phyloP scores from a whole-genome alignment of 2,113 vertebrate genomes.

The Cricetomys ansorgei region DNA sequence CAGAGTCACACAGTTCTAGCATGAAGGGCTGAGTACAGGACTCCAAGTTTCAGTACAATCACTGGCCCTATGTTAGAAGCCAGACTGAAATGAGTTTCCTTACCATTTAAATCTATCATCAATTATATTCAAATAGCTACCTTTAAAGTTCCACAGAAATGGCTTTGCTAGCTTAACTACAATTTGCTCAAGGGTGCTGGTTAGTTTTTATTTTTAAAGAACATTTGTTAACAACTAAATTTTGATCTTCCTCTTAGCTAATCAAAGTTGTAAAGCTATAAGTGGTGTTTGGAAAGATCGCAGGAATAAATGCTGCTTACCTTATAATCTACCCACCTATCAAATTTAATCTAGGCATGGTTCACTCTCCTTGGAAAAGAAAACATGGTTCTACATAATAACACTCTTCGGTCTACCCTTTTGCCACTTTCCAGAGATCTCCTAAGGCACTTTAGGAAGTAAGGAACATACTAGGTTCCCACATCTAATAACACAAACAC shows the following conservation, averaged over 20 bases:
- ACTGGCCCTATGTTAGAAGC: background rate
- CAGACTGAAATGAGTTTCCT: background rate
- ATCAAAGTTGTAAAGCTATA: slow-evolving; percentile 32
- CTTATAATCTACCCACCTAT: slow-evolving; percentile 17
- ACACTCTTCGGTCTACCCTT: background rate
- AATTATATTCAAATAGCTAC: slow-evolving; percentile 15
- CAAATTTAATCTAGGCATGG: slow-evolving; percentile 3
- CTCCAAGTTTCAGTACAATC: background rate
- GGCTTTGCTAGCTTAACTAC: slow-evolving; percentile 13
- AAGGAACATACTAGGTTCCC: background rate
- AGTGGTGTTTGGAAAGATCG: slow-evolving; percentile 32
- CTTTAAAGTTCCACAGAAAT: slow-evolving; percentile 34
- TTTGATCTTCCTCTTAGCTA: background rate
- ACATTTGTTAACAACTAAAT: slow-evolving; percentile 48
- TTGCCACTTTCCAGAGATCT: background rate
- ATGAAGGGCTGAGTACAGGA: background rate
- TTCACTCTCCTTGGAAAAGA: slow-evolving; percentile 27
- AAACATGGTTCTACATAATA: background rate
- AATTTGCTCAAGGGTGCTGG: background rate
- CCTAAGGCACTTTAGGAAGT: background rate
- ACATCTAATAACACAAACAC: background rate
- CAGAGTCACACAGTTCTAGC: background rate
- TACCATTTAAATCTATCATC: background rate
- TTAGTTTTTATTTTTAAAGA: background rate
- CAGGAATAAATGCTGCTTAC: slow-evolving; percentile 46